Conservation (phyloP, 2,113 vertebrate genomes). For the Oxygymnocypris stewartii region DNA sequence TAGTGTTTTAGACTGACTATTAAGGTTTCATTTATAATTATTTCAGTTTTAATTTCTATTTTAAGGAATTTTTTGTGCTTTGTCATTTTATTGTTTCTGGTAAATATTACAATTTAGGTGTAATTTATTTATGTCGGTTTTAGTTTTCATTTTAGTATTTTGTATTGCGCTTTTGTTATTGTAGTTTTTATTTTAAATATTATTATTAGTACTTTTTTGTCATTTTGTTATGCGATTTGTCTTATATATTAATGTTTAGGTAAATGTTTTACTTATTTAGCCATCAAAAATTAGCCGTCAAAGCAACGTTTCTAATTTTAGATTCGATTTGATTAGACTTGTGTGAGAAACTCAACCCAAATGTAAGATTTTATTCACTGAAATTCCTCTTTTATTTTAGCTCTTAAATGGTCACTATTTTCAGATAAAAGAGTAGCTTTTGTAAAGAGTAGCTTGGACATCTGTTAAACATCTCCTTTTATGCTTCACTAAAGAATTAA, state of each 20-base stretch:
- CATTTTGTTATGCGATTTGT: too few species aligned
- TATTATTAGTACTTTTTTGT: neutral
- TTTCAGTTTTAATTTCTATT: neutral
- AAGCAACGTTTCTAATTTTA: neutral
- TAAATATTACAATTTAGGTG: neutral
- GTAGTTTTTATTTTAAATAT: neutral
- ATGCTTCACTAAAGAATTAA: neutral
- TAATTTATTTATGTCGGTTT: neutral
- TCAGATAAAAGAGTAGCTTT: too few species aligned
- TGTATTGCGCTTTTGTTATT: neutral
- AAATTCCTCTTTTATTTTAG: neutral
- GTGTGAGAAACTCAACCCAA: neutral
- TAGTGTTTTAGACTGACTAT: neutral
- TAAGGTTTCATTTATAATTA: neutral
- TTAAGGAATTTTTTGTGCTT: neutral
- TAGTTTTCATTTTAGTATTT: too few species aligned
- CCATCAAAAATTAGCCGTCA: too few species aligned
- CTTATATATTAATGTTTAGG: neutral
- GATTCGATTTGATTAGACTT: neutral
- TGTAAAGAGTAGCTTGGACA: neutral
- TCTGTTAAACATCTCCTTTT: neutral
- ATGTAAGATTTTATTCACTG: neutral
- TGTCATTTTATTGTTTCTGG: neutral
- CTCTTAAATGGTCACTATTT: neutral
- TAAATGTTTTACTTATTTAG: too few species aligned